phyloP scores from a whole-genome alignment of 2,888 invertebrate species.

The Cenopis cana region DNA sequence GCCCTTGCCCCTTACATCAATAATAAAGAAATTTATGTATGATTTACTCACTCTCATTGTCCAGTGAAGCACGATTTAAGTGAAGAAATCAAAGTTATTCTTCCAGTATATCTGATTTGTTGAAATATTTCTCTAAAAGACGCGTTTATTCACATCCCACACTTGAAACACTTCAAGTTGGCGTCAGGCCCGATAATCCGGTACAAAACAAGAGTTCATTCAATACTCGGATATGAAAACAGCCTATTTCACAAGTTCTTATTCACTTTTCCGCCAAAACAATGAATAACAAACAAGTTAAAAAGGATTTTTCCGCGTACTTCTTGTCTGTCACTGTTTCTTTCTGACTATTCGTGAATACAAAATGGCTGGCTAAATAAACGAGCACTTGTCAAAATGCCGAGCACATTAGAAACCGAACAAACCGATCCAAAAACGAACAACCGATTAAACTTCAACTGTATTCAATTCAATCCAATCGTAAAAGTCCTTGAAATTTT shows the following conservation, averaged over 20 bases:
- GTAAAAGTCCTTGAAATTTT: slow-evolving; percentile 48
- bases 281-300: slow-evolving; percentile 44
- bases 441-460: slow-evolving; percentile 16
- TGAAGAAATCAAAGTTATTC: background rate
- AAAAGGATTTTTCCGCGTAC: slow-evolving; percentile 66
- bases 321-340: slow-evolving; percentile 56
- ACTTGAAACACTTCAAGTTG: slow-evolving; percentile 37
- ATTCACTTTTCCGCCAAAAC: slow-evolving; percentile 28
- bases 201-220: slow-evolving; percentile 26
- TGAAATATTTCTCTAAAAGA: slow-evolving; percentile 24
- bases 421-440: slow-evolving; percentile 19
- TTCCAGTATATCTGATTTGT: slow-evolving; percentile 9
- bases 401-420: slow-evolving; percentile 35
- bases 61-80: slow-evolving; percentile 7
- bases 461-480: slow-evolving; percentile 27
- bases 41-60: slow-evolving; percentile 38
- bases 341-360: slow-evolving; percentile 59
- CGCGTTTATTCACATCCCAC: slow-evolving; percentile 32
- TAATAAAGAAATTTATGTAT: background rate
- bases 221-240: background rate
- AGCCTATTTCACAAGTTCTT: slow-evolving; percentile 14
- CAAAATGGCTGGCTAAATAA: slow-evolving; percentile 79
- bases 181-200: slow-evolving; percentile 23
- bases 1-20: slow-evolving; percentile 13
- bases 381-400: slow-evolving; percentile 47